Conservation (phyloP, 2,888 invertebrate genomes). For the Acanthopleura granulata region DNA sequence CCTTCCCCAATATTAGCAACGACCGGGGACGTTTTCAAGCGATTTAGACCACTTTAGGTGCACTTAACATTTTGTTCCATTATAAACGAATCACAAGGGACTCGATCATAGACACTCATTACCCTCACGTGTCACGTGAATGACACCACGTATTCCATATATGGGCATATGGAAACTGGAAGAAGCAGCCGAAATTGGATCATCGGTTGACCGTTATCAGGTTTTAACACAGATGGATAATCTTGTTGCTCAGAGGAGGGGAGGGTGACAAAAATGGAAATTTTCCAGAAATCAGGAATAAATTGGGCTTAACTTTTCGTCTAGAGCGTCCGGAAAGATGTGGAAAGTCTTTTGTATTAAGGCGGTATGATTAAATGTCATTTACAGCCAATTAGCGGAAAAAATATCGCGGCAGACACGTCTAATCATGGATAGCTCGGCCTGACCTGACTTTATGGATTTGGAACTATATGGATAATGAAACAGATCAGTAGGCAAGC, state of each 20-base stretch:
- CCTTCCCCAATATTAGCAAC: neutral
- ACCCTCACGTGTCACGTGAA: neutral
- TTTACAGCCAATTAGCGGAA: neutral
- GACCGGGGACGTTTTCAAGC: neutral
- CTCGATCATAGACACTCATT: neutral
- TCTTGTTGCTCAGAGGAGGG: too few relatives aligned
- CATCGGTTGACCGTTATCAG: too few relatives aligned
- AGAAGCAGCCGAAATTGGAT: neutral
- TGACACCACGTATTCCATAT: neutral
- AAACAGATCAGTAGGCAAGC: too few relatives aligned
- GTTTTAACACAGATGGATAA: too few relatives aligned
- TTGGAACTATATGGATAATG: too few relatives aligned
- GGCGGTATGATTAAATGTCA: neutral
- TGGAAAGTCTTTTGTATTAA: neutral
- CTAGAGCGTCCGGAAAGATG: too few relatives aligned
- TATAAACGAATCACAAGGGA: neutral
- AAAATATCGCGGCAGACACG: too few relatives aligned
- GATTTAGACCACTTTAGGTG: neutral
- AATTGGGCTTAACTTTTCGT: too few relatives aligned
- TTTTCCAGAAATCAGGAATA: too few relatives aligned
- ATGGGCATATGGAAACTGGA: neutral
- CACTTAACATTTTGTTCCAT: conserved; percentile 1
- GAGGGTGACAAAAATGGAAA: too few relatives aligned
- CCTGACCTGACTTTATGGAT: too few relatives aligned
- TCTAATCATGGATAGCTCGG: too few relatives aligned